A percentile compares a stretch with the other conserved stretches of the same genome.
Conservation (phyloP, 2,888 invertebrate species). For the Protodeltote pygarga region DNA sequence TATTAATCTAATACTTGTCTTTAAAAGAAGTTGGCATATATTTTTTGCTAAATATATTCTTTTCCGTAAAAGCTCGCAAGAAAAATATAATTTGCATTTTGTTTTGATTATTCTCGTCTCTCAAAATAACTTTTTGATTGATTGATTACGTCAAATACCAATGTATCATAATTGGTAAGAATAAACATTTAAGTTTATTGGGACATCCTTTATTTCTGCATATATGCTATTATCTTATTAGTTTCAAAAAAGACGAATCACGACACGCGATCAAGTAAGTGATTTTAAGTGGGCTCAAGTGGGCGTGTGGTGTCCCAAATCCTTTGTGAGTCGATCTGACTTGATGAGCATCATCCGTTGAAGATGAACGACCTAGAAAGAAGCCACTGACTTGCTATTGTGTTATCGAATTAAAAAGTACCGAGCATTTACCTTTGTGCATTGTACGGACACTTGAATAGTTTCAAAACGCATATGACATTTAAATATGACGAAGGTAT, state of each 20-base stretch:
- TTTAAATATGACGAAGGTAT: constrained; percentile 17
- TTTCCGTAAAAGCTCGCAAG: too few relatives aligned
- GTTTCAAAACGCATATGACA: background rate
- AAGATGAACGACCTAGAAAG: constrained; percentile 55
- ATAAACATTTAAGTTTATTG: constrained; percentile 20
- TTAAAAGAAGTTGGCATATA: too few relatives aligned
- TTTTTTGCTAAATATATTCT: too few relatives aligned
- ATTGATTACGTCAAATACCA: too few relatives aligned
- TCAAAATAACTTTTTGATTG: too few relatives aligned
- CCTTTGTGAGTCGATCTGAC: constrained; percentile 60
- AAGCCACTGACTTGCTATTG: constrained; percentile 50
- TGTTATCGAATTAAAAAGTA: constrained; percentile 34
- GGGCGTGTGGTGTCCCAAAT: constrained; percentile 63
- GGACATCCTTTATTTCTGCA: constrained; percentile 38
- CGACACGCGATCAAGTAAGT: constrained; percentile 42
- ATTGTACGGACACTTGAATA: constrained; percentile 12
- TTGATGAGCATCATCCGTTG: constrained; percentile 64
- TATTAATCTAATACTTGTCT: too few relatives aligned
- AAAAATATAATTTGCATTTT: too few relatives aligned
- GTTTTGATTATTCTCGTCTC: too few relatives aligned
- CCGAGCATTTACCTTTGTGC: constrained; percentile 16
- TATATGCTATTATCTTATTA: constrained; percentile 32
- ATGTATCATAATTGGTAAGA: constrained; percentile 13
- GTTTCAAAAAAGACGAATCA: constrained; percentile 36
- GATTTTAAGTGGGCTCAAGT: constrained; percentile 51